Percentiles rank a stretch among this genome's conserved stretches.
phyloP scores from a whole-genome alignment of 2,797 vertebrate genomes.

The Lutjanus campechanus region DNA sequence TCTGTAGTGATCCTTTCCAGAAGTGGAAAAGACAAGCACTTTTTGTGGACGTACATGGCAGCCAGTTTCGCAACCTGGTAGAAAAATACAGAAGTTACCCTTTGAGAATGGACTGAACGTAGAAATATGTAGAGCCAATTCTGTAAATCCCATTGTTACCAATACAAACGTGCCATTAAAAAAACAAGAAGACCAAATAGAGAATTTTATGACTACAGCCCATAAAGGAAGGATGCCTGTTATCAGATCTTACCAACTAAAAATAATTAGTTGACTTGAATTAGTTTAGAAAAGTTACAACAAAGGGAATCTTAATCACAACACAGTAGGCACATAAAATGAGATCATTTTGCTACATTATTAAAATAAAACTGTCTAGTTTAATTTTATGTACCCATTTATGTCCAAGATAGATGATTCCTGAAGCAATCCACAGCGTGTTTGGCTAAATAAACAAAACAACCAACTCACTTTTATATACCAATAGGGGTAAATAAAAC shows the following conservation, averaged over 20 bases:
- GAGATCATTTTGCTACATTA: slow-evolving; percentile 3
- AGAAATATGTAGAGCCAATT: not conserved
- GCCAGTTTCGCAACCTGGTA: too few relatives aligned
- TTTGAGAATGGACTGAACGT: too few relatives aligned
- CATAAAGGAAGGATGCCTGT: not conserved
- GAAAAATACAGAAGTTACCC: too few relatives aligned
- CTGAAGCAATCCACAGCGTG: not conserved
- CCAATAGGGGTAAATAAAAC: slow-evolving; percentile 31
- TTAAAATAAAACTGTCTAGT: slow-evolving; percentile 20
- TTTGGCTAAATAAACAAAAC: not conserved
- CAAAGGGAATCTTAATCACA: slow-evolving; percentile 33
- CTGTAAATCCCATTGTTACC: not conserved
- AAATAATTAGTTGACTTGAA: slow-evolving; percentile 2
- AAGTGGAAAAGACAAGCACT: too few relatives aligned
- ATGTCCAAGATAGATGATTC: not conserved
- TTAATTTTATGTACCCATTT: slow-evolving; percentile 24
- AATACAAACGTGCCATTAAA: not conserved
- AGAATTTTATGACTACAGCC: not conserved
- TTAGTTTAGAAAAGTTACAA: not conserved
- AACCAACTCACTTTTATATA: not conserved
- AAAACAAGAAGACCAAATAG: not conserved
- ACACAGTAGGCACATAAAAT: slow-evolving; percentile 5
- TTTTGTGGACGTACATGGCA: too few relatives aligned
- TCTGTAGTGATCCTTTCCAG: too few relatives aligned
- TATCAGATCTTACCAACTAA: slow-evolving; percentile 19